Evolutionary conservation across 2,113 vertebrate species (phyloP).

Genomic region (Sylvietta virens): DNA sequence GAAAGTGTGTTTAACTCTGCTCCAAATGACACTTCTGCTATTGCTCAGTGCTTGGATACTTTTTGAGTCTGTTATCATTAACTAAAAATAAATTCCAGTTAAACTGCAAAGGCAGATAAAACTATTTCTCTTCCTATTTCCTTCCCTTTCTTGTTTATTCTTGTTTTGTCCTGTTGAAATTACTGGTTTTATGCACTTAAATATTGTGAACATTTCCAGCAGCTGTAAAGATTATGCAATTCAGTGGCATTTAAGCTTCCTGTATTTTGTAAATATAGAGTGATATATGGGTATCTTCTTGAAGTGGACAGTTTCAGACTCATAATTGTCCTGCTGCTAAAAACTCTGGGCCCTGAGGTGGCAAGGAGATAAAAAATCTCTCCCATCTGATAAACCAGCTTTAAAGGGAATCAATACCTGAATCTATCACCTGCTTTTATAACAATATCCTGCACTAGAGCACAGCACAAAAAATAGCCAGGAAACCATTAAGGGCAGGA

Average conservation of each 20-base stretch:
- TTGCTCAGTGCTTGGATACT: conserved; percentile 36
- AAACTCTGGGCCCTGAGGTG: neutral
- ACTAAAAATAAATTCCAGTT: conserved; percentile 40
- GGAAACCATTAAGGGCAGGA: neutral
- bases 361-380: neutral
- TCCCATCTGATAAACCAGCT: conserved; percentile 4
- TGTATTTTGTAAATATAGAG: neutral
- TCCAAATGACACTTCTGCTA: conserved; percentile 38
- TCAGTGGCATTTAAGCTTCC: neutral
- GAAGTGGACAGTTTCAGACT: neutral
- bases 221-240: neutral
- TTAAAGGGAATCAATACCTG: conserved; percentile 19
- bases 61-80: conserved; percentile 36
- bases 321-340: neutral
- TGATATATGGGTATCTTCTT: neutral
- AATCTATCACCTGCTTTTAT: neutral
- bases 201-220: neutral
- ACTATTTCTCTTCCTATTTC: neutral
- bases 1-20: conserved; percentile 51
- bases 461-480: neutral
- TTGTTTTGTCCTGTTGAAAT: neutral
- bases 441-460: neutral
- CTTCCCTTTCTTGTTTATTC: neutral
- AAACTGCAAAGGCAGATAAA: conserved; percentile 20
- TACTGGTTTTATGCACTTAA: neutral